Conservation (phyloP, 2,113 vertebrate species). For the Hydrolagus affinis region DNA sequence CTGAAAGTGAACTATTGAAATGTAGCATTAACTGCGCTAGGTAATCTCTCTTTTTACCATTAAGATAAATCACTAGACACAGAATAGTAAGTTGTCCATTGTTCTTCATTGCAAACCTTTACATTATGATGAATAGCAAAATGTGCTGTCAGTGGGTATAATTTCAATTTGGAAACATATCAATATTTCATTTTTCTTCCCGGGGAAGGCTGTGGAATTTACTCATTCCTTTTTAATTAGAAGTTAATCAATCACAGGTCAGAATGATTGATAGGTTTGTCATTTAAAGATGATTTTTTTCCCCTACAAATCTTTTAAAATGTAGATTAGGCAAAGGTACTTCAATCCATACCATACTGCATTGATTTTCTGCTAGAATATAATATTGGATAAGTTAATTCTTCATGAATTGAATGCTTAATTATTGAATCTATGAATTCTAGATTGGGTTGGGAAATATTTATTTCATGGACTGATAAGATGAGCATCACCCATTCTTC, state of each 20-base stretch:
- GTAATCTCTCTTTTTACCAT: neutral
- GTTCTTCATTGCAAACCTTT: neutral
- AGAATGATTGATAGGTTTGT: slow-evolving; percentile 14
- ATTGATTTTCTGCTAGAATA: slow-evolving; percentile 13
- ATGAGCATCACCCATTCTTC: neutral
- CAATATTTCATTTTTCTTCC: neutral
- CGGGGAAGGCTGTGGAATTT: neutral
- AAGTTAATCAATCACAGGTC: slow-evolving; percentile 5
- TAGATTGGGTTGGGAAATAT: neutral
- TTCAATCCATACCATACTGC: neutral
- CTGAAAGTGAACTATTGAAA: no score
- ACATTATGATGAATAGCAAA: neutral
- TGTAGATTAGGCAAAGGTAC: neutral
- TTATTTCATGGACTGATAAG: neutral
- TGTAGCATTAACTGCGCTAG: no score
- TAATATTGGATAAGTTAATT: neutral
- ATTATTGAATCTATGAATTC: neutral
- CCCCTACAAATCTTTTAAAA: slow-evolving; percentile 7
- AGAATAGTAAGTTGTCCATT: neutral
- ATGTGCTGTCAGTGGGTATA: slow-evolving; percentile 8
- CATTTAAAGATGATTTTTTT: slow-evolving; percentile 16
- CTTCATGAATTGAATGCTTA: neutral
- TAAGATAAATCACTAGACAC: neutral
- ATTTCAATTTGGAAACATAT: neutral
- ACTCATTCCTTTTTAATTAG: slow-evolving; percentile 24